These are phyloP conservation scores for Hypotaenidia philippensis DNA, from an alignment of 2,797 vertebrate species.

Conservation along the genomic window DNA sequence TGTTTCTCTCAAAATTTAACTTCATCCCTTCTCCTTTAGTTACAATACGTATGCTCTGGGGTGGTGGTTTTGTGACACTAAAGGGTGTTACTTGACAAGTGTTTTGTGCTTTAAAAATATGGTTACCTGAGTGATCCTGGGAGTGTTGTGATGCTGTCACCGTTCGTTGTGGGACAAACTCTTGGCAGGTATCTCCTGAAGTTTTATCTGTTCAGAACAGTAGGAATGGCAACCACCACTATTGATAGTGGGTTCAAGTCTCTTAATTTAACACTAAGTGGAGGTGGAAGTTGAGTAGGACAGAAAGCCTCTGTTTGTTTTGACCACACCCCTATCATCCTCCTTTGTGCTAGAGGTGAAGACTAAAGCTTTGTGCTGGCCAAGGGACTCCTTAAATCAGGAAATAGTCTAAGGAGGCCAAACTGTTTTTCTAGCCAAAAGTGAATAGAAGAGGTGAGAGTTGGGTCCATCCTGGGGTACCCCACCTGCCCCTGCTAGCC, in stretches of 20 bases:
- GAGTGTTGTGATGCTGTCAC: background rate
- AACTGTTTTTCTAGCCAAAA: background rate
- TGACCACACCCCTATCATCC: rapidly evolving
- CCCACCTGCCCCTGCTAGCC: background rate
- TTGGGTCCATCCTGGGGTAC: background rate
- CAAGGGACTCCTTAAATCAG: background rate
- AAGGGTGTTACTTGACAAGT: background rate
- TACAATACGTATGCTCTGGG: background rate
- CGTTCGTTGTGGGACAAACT: background rate
- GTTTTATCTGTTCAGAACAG: background rate
- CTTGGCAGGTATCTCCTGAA: background rate
- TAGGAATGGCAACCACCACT: background rate
- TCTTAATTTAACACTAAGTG: background rate
- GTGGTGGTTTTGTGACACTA: background rate
- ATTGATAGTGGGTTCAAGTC: background rate
- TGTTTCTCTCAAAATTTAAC: background rate
- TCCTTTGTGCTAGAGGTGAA: background rate
- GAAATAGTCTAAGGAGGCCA: background rate
- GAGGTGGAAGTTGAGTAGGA: background rate
- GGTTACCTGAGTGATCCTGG: background rate
- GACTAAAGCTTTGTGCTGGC: background rate
- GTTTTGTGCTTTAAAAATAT: background rate
- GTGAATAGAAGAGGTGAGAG: background rate
- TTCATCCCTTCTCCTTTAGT: background rate
- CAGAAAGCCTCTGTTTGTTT: background rate